A percentile compares a stretch with the other conserved stretches of the same genome.
Conservation (phyloP, 2,888 invertebrate species). For the Dynastes tityus region DNA sequence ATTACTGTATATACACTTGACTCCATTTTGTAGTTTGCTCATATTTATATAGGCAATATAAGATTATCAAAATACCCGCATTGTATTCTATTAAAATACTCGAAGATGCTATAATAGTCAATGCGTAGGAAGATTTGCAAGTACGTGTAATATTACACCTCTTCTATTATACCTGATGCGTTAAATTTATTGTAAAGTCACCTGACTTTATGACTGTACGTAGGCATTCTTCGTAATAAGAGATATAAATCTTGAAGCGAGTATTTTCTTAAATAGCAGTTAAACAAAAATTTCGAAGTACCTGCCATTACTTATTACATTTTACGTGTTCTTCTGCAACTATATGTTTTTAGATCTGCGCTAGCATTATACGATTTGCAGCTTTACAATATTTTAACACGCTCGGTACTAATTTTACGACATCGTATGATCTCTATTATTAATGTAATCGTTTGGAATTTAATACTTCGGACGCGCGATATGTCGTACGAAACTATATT, state of each 20-base stretch:
- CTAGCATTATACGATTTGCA: background rate
- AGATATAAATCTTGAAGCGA: background rate
- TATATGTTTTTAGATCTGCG: background rate
- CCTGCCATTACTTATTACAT: background rate
- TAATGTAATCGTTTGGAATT: constrained; percentile 24
- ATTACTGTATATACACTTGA: no score
- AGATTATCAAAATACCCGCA: no score
- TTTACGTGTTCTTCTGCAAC: background rate
- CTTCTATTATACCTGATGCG: background rate
- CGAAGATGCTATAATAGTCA: no score
- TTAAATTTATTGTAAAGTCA: constrained; percentile 14
- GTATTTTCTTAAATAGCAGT: background rate
- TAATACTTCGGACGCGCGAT: constrained; percentile 30
- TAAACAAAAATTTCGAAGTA: background rate
- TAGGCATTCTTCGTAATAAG: background rate
- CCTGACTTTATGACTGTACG: background rate
- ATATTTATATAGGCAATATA: no score
- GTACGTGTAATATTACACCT: background rate
- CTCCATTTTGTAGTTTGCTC: no score
- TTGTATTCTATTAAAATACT: no score
- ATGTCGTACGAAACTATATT: constrained; percentile 19
- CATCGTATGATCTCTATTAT: constrained; percentile 11
- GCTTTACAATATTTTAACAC: constrained; percentile 10
- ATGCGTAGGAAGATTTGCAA: background rate
- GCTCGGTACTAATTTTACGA: background rate